Evolutionary conservation across 2,113 vertebrate genomes (phyloP).

Genomic region (Cepphus grylle): DNA sequence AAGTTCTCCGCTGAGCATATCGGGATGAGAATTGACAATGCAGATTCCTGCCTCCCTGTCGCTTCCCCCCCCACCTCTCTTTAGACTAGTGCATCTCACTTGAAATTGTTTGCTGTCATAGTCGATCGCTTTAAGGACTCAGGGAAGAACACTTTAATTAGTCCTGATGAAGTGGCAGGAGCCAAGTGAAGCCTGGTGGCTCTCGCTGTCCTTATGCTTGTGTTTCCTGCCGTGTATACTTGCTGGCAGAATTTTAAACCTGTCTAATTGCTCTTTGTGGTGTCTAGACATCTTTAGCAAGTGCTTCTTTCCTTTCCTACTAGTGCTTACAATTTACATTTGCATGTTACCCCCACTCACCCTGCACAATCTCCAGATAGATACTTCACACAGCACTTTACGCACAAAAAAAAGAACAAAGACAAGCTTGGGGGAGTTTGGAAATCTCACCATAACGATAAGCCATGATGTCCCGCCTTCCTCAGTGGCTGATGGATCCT

Average conservation of each 20-base stretch:
- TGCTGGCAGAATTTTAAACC: conserved; percentile 6
- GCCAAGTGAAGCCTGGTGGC: conserved; percentile 20
- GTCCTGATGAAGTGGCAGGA: neutral
- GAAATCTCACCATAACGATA: neutral
- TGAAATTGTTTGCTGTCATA: neutral
- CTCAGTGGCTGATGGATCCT: neutral
- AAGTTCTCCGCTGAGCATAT: neutral
- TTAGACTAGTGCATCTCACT: neutral
- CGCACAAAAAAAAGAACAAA: neutral
- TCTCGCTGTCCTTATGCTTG: conserved; percentile 10
- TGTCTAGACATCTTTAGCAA: neutral
- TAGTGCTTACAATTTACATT: neutral
- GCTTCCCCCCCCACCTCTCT: neutral
- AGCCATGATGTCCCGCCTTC: neutral
- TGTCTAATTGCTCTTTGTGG: conserved; percentile 3
- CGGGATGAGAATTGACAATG: rapidly evolving
- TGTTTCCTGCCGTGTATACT: neutral
- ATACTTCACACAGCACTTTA: neutral
- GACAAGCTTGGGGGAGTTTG: neutral
- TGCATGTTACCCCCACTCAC: neutral
- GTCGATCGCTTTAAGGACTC: neutral
- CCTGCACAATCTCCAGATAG: neutral
- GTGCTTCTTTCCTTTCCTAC: neutral
- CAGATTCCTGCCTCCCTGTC: neutral
- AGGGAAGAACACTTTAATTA: conserved; percentile 34